Percentiles rank a stretch among this genome's conserved stretches.
phyloP scores from a whole-genome alignment of 2,888 invertebrate species.

The Amphimallon solstitiale region DNA sequence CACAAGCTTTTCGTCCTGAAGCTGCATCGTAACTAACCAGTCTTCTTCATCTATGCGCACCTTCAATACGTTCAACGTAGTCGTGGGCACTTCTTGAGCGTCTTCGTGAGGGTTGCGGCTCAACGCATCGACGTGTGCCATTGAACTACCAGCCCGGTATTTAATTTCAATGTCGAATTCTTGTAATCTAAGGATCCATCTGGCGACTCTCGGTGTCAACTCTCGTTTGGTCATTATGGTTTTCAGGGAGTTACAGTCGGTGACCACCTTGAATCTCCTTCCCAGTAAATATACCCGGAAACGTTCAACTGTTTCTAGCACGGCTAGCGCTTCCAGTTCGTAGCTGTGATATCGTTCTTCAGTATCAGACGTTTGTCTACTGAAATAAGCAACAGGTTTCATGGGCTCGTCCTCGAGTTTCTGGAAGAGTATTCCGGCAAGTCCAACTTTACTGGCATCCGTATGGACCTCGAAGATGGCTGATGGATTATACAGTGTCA shows the following conservation, averaged over 20 bases:
- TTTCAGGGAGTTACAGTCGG: slow-evolving; percentile 31
- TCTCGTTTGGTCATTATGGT: slow-evolving; percentile 26
- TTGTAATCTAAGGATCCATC: slow-evolving; percentile 50
- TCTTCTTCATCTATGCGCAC: slow-evolving; percentile 40
- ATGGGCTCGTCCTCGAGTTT: slow-evolving; percentile 34
- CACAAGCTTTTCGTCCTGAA: slow-evolving; percentile 32
- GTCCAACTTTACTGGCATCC: slow-evolving; percentile 49
- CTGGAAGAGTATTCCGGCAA: slow-evolving; percentile 49
- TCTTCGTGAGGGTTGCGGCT: slow-evolving; percentile 43
- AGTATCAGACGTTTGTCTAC: slow-evolving; percentile 47
- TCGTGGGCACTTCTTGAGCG: background rate
- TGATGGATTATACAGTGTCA: slow-evolving; percentile 45
- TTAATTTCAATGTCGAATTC: slow-evolving; percentile 48
- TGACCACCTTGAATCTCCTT: slow-evolving; percentile 20
- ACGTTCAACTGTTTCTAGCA: slow-evolving; percentile 53
- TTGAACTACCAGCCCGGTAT: slow-evolving; percentile 46
- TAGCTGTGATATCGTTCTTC: slow-evolving; percentile 55
- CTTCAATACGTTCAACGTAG: slow-evolving; percentile 16
- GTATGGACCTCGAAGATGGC: slow-evolving; percentile 49
- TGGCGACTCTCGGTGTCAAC: slow-evolving; percentile 42
- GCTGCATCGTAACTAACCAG: slow-evolving; percentile 42
- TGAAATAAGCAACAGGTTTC: slow-evolving; percentile 49
- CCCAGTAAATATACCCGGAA: slow-evolving; percentile 44
- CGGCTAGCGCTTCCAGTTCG: slow-evolving; percentile 55
- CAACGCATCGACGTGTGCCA: slow-evolving; percentile 49